Evolutionary conservation across 64 coral and sea anemone genomes (phyloP).

Genomic region (Montipora capricornis): DNA sequence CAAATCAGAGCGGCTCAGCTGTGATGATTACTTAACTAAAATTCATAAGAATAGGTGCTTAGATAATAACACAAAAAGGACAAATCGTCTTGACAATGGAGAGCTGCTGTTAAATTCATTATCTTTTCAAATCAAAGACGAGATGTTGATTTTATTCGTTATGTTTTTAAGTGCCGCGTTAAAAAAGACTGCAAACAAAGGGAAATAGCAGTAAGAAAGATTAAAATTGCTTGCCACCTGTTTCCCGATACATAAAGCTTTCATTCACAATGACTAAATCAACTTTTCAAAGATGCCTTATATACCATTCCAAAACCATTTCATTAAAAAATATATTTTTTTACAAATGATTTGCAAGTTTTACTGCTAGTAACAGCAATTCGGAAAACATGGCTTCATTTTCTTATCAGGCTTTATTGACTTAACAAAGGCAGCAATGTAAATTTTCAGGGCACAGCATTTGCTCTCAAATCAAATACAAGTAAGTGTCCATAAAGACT

Average conservation of each 20-base stretch:
- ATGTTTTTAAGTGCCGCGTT: no score
- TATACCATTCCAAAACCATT: neutral
- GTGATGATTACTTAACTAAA: neutral
- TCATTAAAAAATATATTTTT: neutral
- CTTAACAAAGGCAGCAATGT: neutral
- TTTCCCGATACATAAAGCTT: no score
- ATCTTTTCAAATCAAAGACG: neutral
- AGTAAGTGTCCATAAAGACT: neutral
- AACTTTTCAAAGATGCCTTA: no score
- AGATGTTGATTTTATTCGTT: no score
- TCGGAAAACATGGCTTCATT: neutral
- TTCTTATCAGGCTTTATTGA: neutral
- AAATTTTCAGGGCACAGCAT: neutral
- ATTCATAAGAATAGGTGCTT: neutral
- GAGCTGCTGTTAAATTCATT: neutral
- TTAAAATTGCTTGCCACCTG: neutral
- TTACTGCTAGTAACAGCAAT: neutral
- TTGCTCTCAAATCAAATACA: constrained; percentile 7
- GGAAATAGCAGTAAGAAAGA: no score
- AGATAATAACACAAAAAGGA: neutral
- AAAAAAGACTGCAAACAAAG: no score
- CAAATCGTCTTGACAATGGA: neutral
- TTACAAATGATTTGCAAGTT: neutral
- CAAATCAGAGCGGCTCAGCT: neutral
- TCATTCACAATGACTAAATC: no score